phyloP scores from a whole-genome alignment of 2,113 vertebrate species.

The Parotia lawesii region DNA sequence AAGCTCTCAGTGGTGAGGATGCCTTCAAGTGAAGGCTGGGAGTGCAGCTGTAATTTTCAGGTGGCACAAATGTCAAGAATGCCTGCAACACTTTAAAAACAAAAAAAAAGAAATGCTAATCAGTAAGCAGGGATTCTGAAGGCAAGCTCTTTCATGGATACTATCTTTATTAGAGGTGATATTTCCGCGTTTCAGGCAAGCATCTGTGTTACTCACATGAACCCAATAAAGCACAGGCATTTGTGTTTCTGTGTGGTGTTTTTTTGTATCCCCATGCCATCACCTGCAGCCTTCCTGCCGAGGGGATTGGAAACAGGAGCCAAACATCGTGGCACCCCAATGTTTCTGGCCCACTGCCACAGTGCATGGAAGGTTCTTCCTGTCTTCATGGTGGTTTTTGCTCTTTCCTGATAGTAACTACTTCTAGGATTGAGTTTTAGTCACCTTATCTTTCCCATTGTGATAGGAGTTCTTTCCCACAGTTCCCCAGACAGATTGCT shows the following conservation, averaged over 20 bases:
- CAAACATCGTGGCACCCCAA: not conserved
- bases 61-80: not conserved
- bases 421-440: not conserved
- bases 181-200: not conserved
- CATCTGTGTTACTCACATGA: not conserved
- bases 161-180: not conserved
- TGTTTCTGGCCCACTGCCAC: not conserved
- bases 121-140: not conserved
- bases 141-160: not conserved
- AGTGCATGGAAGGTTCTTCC: not conserved
- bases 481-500: not conserved
- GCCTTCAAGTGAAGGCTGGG: not conserved
- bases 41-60: not conserved
- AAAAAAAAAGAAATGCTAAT: not conserved
- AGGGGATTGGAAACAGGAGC: not conserved
- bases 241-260: not conserved
- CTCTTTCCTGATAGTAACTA: not conserved
- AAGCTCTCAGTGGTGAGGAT: not conserved
- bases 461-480: not conserved
- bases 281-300: not conserved
- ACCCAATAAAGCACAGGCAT: not conserved
- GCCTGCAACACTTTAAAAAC: not conserved
- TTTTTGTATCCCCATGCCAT: not conserved
- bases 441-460: not conserved
- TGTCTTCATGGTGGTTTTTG: not conserved